A percentile compares a stretch with the other conserved stretches of the same genome.
Conservation (phyloP, 2,888 invertebrate genomes). For the Coelogynopora nodosa region DNA sequence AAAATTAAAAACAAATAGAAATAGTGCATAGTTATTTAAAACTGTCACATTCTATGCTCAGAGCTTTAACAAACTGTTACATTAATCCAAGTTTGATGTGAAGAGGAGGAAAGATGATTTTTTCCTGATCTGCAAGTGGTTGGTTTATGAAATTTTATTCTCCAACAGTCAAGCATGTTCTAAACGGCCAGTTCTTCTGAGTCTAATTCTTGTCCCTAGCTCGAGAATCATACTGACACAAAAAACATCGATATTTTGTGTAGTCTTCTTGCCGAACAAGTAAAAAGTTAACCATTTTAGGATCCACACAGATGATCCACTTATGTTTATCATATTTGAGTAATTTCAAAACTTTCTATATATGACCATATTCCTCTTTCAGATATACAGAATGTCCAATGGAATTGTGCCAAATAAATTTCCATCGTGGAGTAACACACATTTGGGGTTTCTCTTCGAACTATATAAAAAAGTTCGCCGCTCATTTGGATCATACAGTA, state of each 20-base stretch:
- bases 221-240: not conserved
- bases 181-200: not conserved
- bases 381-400: conserved; percentile 4
- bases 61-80: conserved; percentile 21
- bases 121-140: not conserved
- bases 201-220: not conserved
- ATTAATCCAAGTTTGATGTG: conserved; percentile 10
- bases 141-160: not conserved
- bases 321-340: not conserved
- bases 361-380: conserved; percentile 28
- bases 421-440: conserved; percentile 9
- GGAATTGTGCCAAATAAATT: conserved; percentile 5
- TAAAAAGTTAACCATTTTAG: not conserved
- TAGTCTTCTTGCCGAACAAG: not conserved
- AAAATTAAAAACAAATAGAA: not conserved
- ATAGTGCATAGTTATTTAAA: not conserved
- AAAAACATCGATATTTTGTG: conserved; percentile 13
- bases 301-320: conserved; percentile 12
- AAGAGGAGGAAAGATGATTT: not conserved
- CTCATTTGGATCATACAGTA: conserved; percentile 5
- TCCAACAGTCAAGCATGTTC: not conserved
- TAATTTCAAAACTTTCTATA: not conserved
- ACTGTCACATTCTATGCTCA: not conserved
- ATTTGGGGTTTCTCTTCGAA: not conserved
- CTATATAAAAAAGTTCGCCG: not conserved